Conservation (phyloP, 1,140 invertebrate species). For the Drosophila kanapiae region DNA sequence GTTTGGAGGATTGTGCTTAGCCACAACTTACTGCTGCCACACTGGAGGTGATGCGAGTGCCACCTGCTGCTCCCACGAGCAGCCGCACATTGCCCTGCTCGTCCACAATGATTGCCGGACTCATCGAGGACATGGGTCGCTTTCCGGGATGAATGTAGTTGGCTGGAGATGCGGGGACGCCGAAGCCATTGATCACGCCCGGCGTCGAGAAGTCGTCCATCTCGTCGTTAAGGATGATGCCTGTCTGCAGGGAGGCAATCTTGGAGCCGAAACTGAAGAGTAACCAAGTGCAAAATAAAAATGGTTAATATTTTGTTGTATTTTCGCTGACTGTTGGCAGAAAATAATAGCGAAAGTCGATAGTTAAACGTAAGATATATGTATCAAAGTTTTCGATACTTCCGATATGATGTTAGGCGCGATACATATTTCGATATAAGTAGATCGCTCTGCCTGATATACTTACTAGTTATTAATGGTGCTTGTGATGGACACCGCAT, state of each 20-base stretch:
- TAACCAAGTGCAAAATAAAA: neutral
- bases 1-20: neutral
- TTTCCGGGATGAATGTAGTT: conserved; percentile 95
- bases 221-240: conserved; percentile 96
- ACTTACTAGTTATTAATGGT: conserved; percentile 97
- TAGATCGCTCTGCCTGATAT: neutral
- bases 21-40: conserved; percentile 86
- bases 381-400: no score
- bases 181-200: conserved; percentile 92
- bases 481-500: conserved; percentile 96
- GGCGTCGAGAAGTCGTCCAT: conserved; percentile 99
- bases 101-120: conserved; percentile 94
- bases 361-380: no score
- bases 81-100: conserved; percentile 90
- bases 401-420: no score
- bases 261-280: conserved; percentile 91
- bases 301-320: neutral
- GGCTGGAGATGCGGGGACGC: conserved; percentile 90
- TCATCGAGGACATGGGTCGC: conserved; percentile 97
- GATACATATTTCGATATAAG: no score
- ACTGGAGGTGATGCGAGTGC: conserved; percentile 95
- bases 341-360: no score
- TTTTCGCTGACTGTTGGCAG: no score
- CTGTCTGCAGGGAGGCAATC: conserved; percentile 91
- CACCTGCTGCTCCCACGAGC: conserved; percentile 96